A percentile compares a stretch with the other conserved stretches of the same genome.
These are phyloP conservation scores for Aradus depressus DNA, from an alignment of 2,888 invertebrate species.

Conservation along the genomic window DNA sequence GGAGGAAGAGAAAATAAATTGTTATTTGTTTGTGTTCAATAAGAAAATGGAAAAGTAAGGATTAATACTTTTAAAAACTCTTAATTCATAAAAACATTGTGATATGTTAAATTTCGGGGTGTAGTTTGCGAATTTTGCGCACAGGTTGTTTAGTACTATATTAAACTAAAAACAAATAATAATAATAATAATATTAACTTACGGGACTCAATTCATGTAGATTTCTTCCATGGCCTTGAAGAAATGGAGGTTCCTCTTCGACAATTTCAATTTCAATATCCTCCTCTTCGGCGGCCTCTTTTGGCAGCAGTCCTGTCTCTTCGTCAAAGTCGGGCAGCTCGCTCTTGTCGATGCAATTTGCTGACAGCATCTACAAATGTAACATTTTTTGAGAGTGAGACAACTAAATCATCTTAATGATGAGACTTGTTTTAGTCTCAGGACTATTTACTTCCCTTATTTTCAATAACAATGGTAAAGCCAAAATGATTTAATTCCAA, in stretches of 20 bases:
- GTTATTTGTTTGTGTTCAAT: no score
- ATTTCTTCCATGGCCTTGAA: constrained; percentile 85
- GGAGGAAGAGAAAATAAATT: no score
- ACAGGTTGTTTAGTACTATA: not conserved
- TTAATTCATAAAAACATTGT: not conserved
- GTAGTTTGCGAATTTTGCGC: no score
- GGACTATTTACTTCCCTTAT: no score
- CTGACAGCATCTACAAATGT: constrained; percentile 70
- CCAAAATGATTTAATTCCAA: constrained; percentile 2
- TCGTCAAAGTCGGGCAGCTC: constrained; percentile 97
- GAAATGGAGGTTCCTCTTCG: constrained; percentile 96
- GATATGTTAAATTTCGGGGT: not conserved
- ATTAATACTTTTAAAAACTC: no score
- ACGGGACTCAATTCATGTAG: constrained; percentile 88
- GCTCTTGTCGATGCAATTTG: constrained; percentile 80
- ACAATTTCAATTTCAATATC: constrained; percentile 97
- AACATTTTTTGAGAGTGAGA: no score
- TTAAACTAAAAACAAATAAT: not conserved
- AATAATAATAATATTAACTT: constrained; percentile 37
- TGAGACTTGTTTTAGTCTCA: no score
- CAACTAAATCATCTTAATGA: no score
- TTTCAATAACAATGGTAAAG: no score
- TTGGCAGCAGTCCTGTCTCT: constrained; percentile 82
- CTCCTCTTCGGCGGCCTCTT: constrained; percentile 88
- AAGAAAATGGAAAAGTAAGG: no score